Base-by-base conservation (phyloP, 2,113 vertebrate species). In the Cathartes aura region DNA sequence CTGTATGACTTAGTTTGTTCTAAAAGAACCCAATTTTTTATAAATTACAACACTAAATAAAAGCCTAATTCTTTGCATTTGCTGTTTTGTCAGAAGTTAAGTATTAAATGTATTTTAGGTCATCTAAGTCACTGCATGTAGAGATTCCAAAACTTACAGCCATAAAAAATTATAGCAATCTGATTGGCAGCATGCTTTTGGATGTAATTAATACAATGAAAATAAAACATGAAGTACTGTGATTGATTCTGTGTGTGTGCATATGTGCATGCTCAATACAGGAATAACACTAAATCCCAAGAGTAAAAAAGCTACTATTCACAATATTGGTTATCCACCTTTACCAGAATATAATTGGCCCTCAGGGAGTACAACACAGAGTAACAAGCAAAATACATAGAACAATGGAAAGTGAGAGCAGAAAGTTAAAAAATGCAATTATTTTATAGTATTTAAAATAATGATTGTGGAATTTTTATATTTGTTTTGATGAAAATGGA, bases 331-430 rank as follows among this genome's bases (percentile, higher is more conserved):
- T 79, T 96, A 87, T 84, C 34, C 86, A 64, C 2, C 43, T 93
- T 82, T 48, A 84, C 64, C 60, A 78, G 94, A 74, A 79, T 75
- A 79, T 94, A 97, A 95, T 95, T 97, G 89, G 80, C 47, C 95
- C 60, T 79, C 40, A 42, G 89, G 68, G 92, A 92, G 15, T 67
- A 79, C 18, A 87, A 48, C 36, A 64, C 10, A 70, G 24, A 67
- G 12, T 89, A 93, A 87, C 15, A 63, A 83, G 47, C 64, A 82
- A 92, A 93, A 96, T 68, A 79, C 6, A 43, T 8, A 80, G 29
- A 75, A 62, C 6, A 71, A 67, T 30, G 16, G 50, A 89, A 83
- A 83, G 7, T n/a, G 17, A 92, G 50, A 5, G 5, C 12, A 89
- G 27, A 40, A 84, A 81, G 40, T 40, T 78, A 32, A 79, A 81